These are phyloP conservation scores for Stichopus horrens DNA, from an alignment of 53 echinoderm and acorn worm species.

Conservation along the genomic window DNA sequence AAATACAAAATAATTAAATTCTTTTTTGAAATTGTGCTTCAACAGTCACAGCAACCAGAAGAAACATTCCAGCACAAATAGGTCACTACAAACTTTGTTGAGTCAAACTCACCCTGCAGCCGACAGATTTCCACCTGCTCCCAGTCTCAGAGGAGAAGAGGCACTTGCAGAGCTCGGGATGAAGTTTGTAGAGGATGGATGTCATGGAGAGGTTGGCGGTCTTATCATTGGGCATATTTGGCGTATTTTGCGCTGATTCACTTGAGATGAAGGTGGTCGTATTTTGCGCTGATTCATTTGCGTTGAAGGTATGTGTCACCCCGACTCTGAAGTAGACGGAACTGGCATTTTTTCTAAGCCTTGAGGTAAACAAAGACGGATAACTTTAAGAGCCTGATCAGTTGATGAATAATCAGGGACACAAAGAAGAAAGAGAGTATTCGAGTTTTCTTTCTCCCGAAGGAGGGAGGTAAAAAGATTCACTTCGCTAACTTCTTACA, in stretches of 20 bases:
- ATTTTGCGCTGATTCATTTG: neutral
- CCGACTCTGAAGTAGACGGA: slow-evolving; percentile 5
- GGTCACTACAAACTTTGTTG: too few species aligned
- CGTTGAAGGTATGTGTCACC: slow-evolving; percentile 1
- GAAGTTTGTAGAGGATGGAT: slow-evolving; percentile 17
- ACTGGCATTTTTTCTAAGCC: slow-evolving; percentile 15
- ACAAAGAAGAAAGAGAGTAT: too few species aligned
- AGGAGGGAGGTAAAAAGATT: too few species aligned
- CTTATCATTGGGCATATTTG: neutral
- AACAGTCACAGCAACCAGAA: too few species aligned
- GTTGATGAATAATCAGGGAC: too few species aligned
- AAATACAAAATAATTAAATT: too few species aligned
- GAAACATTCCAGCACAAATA: too few species aligned
- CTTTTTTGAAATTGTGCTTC: too few species aligned
- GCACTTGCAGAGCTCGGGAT: slow-evolving; percentile 13
- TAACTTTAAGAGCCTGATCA: neutral
- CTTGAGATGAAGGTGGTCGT: neutral
- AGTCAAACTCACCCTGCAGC: slow-evolving; percentile 14
- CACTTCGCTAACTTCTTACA: too few species aligned
- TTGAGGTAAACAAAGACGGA: neutral
- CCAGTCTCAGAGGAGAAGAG: slow-evolving; percentile 10
- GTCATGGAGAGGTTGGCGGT: neutral
- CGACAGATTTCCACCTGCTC: slow-evolving; percentile 14
- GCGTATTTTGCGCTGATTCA: neutral
- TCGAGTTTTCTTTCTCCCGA: too few species aligned